These are phyloP conservation scores for Clarias fuscus DNA, from an alignment of 2,797 vertebrate genomes.

Conservation along the genomic window DNA sequence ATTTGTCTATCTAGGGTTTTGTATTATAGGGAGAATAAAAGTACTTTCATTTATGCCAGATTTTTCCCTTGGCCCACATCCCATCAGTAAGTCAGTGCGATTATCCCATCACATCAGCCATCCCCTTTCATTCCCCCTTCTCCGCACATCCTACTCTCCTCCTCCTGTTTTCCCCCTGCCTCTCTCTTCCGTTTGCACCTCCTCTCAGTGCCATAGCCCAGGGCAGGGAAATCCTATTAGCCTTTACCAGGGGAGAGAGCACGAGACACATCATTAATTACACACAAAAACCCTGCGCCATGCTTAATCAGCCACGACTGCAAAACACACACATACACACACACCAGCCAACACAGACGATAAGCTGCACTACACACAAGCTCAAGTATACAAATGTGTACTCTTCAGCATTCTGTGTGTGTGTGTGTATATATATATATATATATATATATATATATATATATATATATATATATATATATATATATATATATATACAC, in stretches of 20 bases:
- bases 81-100: background rate
- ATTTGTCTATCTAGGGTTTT: background rate
- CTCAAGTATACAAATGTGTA: background rate
- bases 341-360: background rate
- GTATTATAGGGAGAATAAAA: background rate
- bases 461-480: background rate
- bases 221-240: conserved; percentile 93
- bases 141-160: conserved; percentile 17
- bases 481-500: background rate
- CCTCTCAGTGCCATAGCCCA: conserved; percentile 66
- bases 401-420: background rate
- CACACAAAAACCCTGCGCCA: conserved; percentile 66
- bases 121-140: conserved; percentile 1
- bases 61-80: background rate
- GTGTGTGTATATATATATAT: too few relatives aligned
- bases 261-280: conserved; percentile 89
- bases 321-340: conserved; percentile 48
- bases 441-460: background rate
- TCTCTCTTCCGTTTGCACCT: conserved; percentile 54
- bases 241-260: conserved; percentile 71
- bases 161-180: conserved; percentile 44
- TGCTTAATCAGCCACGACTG: conserved; percentile 57
- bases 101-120: background rate
- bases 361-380: background rate
- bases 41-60: background rate